phyloP scores from a whole-genome alignment of 92 coral and sea anemone species.

The Meandrina meandrites region DNA sequence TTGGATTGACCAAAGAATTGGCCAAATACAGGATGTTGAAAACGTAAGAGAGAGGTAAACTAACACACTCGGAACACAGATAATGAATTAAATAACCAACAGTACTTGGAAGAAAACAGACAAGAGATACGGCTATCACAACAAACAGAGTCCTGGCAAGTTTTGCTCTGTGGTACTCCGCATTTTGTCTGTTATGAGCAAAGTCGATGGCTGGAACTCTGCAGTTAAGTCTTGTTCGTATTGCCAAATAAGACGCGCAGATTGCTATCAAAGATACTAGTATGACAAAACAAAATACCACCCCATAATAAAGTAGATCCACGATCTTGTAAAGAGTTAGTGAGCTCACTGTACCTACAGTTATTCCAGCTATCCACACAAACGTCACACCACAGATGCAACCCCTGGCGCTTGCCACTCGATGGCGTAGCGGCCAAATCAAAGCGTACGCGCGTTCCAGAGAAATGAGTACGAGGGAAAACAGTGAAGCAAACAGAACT shows the following conservation, averaged over 20 bases:
- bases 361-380: slow-evolving; percentile 7
- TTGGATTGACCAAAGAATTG: slow-evolving; percentile 8
- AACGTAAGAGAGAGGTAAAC: background rate
- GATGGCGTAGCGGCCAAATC: slow-evolving; percentile 23
- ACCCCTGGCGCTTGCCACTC: background rate
- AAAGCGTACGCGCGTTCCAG: slow-evolving; percentile 4
- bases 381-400: background rate
- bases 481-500: background rate
- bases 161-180: background rate
- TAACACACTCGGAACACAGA: background rate
- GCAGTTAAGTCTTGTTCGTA: slow-evolving; percentile 1
- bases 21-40: background rate
- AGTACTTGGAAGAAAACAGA: background rate
- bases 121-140: background rate
- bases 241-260: slow-evolving; percentile 16
- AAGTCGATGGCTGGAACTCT: background rate
- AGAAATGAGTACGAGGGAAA: background rate
- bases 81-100: background rate
- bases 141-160: background rate
- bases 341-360: background rate
- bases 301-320: background rate
- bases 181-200: background rate
- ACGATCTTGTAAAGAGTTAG: no score
- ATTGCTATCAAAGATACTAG: background rate
- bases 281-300: background rate